Conservation (phyloP, 2,113 vertebrate genomes). For the Fukomys damarensis region DNA sequence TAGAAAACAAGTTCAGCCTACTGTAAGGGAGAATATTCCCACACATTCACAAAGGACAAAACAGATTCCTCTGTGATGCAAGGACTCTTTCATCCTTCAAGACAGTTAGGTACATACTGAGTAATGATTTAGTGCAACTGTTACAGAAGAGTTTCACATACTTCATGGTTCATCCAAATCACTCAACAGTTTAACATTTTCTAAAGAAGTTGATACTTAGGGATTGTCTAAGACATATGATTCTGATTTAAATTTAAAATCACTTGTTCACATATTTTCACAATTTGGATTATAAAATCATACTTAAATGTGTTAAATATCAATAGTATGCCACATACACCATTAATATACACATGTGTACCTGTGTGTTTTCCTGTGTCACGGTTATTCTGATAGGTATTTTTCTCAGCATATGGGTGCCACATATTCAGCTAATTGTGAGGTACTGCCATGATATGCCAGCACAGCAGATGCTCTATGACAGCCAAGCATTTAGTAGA, state of each 20-base stretch:
- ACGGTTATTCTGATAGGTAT: background rate
- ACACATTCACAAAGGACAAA: background rate
- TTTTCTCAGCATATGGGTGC: background rate
- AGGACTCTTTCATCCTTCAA: background rate
- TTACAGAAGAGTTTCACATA: background rate
- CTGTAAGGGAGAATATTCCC: background rate
- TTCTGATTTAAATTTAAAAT: slow-evolving; percentile 4
- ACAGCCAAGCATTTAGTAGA: background rate
- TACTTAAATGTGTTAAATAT: background rate
- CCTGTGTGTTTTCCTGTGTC: background rate
- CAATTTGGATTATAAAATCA: slow-evolving; percentile 45
- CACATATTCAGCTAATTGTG: background rate
- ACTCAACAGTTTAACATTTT: background rate
- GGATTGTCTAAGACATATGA: background rate
- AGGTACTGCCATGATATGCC: background rate
- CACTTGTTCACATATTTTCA: slow-evolving; percentile 36
- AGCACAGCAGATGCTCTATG: background rate
- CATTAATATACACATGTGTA: background rate
- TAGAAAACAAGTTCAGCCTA: background rate
- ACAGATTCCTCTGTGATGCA: background rate
- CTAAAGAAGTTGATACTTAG: background rate
- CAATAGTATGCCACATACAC: background rate
- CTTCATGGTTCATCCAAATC: background rate
- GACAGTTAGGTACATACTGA: background rate
- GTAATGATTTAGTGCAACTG: background rate